Evolutionary conservation across 1,140 invertebrate species (phyloP), one percentile per base, ranked within the genome.

Genomic region (Atta colombica): DNA sequence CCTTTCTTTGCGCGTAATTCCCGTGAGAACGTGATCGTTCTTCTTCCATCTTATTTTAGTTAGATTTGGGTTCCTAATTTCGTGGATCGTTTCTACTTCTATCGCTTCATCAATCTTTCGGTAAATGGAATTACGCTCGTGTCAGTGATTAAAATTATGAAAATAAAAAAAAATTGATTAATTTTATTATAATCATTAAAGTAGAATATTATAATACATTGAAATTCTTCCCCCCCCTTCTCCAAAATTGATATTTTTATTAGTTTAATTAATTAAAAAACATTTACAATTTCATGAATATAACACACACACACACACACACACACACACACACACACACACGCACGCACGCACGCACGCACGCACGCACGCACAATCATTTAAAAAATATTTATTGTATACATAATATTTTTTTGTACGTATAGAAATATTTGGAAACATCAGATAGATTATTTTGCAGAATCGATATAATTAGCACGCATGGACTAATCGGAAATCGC

Each of bases 11-110:
- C 21, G 39, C 77, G 88, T 89, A 87, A 88, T 77, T 78, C 84
- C 39, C 91, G 91, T 92, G 93, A 92, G 93, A 94, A 94, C 90
- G 87, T 88, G 69, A 55, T 51, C 31, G 14, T 18, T 28, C 51
- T 58, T 25, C 49, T 25, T 25, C 25, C 61, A 60, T 82, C 25
- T 25, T 72, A 45, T 61, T 16, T 6, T 39, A 39, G 6, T 39
- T 12, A 49, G 12, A 61, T 45, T n/a, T 71, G 31, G 1, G 68
- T 14, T 14, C 18, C 6, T 14, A 49, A 16, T 61, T 31, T 72
- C 12, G 1, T 66, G n/a, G 21, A 66, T 25, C 21, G 14, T 21
- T 21, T 39, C 10, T 25, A 25, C 2, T 68, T 58, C 8, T 65
- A 21, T 8, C n/a, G 12, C 10, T 49, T 39, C 6, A n/a, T 39